phyloP scores from a whole-genome alignment of 2,797 vertebrate genomes.

The Calcarius lapponicus region DNA sequence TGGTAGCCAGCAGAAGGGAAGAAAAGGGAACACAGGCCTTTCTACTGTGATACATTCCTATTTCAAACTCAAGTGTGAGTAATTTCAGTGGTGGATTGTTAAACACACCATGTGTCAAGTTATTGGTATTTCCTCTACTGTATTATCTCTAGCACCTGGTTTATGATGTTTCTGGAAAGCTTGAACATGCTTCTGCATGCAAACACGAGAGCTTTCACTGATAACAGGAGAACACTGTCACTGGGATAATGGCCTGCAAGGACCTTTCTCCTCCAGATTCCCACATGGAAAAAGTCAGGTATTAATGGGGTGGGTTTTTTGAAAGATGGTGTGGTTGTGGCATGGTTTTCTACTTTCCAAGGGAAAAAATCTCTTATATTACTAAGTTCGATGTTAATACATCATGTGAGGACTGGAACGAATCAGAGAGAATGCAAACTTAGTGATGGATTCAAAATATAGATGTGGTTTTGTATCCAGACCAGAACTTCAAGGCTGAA shows the following conservation, averaged over 20 bases:
- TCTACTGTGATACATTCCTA: not conserved
- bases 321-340: not conserved
- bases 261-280: not conserved
- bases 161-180: conserved; percentile 43
- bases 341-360: not conserved
- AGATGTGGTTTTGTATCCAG: not conserved
- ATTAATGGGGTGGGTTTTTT: not conserved
- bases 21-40: not conserved
- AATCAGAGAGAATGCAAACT: not conserved
- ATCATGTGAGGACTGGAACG: not conserved
- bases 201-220: not conserved
- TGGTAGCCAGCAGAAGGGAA: conserved; percentile 16
- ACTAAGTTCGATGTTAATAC: not conserved
- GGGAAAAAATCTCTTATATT: not conserved
- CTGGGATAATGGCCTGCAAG: not conserved
- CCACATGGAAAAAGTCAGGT: not conserved
- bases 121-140: conserved; percentile 12
- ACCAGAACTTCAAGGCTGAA: not conserved
- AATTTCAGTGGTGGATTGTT: conserved; percentile 4
- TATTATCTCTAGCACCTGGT: conserved; percentile 45
- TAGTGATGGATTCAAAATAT: not conserved
- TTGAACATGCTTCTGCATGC: not conserved
- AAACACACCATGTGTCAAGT: not conserved
- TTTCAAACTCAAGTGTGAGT: not conserved
- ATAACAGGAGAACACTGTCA: not conserved